Conservation (phyloP, 2,113 vertebrate species). For the Lates calcarifer region DNA sequence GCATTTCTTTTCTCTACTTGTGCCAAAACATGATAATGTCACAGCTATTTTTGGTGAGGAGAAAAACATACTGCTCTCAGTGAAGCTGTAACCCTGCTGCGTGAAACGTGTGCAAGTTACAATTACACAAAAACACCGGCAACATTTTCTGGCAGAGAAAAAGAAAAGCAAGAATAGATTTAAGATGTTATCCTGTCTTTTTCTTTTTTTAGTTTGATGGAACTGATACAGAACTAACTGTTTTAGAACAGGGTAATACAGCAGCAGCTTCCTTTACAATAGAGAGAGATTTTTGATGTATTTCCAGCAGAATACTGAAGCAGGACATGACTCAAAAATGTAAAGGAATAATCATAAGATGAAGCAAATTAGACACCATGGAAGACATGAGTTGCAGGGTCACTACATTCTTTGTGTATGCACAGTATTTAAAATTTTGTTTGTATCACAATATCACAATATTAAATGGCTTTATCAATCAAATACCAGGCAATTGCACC, state of each 20-base stretch:
- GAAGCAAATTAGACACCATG: too few species aligned
- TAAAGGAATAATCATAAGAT: too few species aligned
- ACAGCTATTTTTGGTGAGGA: neutral
- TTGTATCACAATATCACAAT: neutral
- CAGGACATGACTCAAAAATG: too few species aligned
- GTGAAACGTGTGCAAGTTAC: neutral
- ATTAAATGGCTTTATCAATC: neutral
- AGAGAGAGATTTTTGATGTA: too few species aligned
- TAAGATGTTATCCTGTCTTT: neutral
- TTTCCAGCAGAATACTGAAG: too few species aligned
- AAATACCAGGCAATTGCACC: neutral
- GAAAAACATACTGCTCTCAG: neutral
- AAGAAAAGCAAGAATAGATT: neutral
- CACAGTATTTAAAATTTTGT: neutral
- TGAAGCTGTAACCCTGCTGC: neutral
- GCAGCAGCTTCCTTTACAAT: too few species aligned
- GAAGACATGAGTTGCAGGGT: neutral
- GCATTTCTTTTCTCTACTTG: neutral
- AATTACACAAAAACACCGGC: neutral
- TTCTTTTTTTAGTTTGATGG: neutral
- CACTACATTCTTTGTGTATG: neutral
- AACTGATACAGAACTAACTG: neutral
- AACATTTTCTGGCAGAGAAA: slow-evolving; percentile 7
- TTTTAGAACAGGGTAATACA: neutral
- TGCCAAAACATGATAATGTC: neutral